These are phyloP conservation scores for Mactra quadrangularis DNA, from an alignment of 1,140 invertebrate genomes.

Conservation along the genomic window DNA sequence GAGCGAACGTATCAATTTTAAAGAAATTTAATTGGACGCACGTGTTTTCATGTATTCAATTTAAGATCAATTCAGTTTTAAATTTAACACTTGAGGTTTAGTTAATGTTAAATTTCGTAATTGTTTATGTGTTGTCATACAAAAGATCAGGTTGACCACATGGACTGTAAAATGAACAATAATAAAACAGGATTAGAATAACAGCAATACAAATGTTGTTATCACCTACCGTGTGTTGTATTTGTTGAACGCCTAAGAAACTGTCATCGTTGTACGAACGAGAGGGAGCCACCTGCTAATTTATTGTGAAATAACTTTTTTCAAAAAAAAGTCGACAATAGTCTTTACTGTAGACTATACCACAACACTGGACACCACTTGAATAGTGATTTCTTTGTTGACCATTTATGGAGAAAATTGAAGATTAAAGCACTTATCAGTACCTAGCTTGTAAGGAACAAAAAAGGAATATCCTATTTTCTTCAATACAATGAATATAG, in stretches of 20 bases:
- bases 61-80: conserved; percentile 47
- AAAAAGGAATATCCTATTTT: too few species aligned
- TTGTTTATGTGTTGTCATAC: conserved; percentile 52
- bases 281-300: conserved; percentile 20
- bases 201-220: conserved; percentile 2
- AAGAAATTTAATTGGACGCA: conserved; percentile 48
- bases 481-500: too few species aligned
- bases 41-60: conserved; percentile 57
- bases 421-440: too few species aligned
- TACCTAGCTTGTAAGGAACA: too few species aligned
- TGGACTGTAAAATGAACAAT: conserved; percentile 9
- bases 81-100: conserved; percentile 46
- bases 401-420: too few species aligned
- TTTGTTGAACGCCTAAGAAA: neutral
- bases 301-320: neutral
- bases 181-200: neutral
- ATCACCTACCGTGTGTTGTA: conserved; percentile 1
- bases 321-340: neutral
- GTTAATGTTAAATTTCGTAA: conserved; percentile 50
- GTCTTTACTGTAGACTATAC: too few species aligned
- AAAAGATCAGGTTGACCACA: conserved; percentile 7
- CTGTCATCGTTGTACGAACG: neutral
- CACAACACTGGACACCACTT: too few species aligned
- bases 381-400: too few species aligned
- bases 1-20: conserved; percentile 49